Evolutionary conservation across 2,888 invertebrate species (phyloP), one percentile per base, ranked within the genome.

Genomic region (Merodon equestris): DNA sequence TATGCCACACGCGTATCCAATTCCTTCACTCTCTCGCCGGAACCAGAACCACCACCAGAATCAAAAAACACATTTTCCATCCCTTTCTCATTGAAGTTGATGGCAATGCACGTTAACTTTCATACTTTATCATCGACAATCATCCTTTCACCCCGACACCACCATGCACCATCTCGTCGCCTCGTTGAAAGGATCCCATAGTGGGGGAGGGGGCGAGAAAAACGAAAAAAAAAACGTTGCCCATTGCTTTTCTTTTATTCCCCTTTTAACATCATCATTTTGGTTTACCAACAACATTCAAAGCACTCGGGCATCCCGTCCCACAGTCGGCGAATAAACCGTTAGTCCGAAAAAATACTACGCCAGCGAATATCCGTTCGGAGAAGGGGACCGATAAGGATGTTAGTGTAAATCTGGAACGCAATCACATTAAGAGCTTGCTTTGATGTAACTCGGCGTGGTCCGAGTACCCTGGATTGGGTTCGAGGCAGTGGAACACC

Each of bases 341-440:
- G 19, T 44, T 48, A 45, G 64, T 60, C 64, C 60, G 44, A 45
- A 40, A 47, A 57, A 53, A 45, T 48, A 27, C 27, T 42, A 71
- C 58, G 53, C 27, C 27, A 27, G 27, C 60, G 53, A 54, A 60
- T 44, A 66, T 45, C 42, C 42, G 10, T 14, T 45, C 15, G 15
- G 12, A 48, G 34, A n/a, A n/a, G 2, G 27, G 27, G 42, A 40
- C 7, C 9, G 51, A 48, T 60, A 54, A 40, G 10, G 36, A 10
- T 47, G 36, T 15, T 10, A 51, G 42, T 45, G 61, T 77, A 77
- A 77, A 73, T 77, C 73, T 61, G 67, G 51, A 63, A 73, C 61
- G 77, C 77, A 77, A 77, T 77, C 71, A 77, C 73, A 73, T 73
- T 77, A 73, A 73, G 27, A 73, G 73, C 67, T 58, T 38, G 57